Percentiles rank a stretch among this genome's conserved stretches.
Conservation (phyloP, 2,113 vertebrate species). For the Trichomycterus rosablanca region DNA sequence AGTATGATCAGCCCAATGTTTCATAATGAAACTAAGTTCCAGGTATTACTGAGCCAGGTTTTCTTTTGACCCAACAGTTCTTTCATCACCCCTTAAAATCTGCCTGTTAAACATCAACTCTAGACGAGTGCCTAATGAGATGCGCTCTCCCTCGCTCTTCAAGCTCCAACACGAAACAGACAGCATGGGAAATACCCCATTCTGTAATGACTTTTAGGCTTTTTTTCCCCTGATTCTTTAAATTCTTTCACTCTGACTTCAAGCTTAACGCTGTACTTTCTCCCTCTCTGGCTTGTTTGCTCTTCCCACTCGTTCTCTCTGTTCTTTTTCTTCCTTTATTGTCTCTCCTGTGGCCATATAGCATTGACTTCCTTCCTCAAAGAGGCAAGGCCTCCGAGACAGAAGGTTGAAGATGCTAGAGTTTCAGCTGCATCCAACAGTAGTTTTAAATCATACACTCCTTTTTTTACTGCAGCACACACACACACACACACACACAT, state of each 20-base stretch:
- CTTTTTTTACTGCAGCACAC: slow-evolving; percentile 2
- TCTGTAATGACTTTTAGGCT: slow-evolving; percentile 22
- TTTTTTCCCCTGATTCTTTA: slow-evolving; percentile 8
- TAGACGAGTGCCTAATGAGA: slow-evolving; percentile 37
- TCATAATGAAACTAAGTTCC: no score
- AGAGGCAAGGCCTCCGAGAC: slow-evolving; percentile 24
- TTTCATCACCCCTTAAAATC: background rate
- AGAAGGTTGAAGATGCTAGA: slow-evolving; percentile 10
- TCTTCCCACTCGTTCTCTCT: background rate
- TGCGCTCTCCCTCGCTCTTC: slow-evolving; percentile 11
- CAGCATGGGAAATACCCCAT: slow-evolving; percentile 42
- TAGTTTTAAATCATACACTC: slow-evolving; percentile 3
- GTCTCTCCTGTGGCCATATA: background rate
- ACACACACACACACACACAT: no score
- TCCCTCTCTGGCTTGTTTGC: no score
- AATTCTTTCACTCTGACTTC: background rate
- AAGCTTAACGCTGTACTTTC: background rate
- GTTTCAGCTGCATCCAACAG: slow-evolving; percentile 26
- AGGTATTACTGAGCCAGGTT: no score
- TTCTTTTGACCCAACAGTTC: no score
- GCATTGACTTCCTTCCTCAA: slow-evolving; percentile 12
- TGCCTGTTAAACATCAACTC: slow-evolving; percentile 21
- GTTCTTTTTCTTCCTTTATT: background rate
- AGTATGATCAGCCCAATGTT: no score
- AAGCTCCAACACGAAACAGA: slow-evolving; percentile 32